Percentiles rank a stretch among this genome's conserved stretches.
Conservation (phyloP, 1,140 invertebrate species). For the Scaptodrosophila lebanonensis region DNA sequence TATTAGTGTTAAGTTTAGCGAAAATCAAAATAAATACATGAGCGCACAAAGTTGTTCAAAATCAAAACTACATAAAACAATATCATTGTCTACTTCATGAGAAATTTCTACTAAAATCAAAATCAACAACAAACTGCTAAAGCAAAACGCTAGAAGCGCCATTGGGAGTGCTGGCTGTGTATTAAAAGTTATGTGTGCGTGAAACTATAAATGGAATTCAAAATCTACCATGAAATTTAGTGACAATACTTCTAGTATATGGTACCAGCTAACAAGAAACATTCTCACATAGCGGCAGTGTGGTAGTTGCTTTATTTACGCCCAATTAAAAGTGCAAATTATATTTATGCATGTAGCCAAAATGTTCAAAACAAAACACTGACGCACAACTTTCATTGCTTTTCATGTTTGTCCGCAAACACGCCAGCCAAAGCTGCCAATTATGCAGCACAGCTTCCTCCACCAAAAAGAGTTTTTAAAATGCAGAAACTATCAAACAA, state of each 20-base stretch:
- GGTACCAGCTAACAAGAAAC: conserved; percentile 25
- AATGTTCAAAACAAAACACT: conserved; percentile 1
- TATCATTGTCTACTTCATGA: conserved; percentile 16
- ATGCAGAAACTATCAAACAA: too few relatives aligned
- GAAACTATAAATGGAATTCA: conserved; percentile 43
- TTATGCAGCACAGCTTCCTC: too few relatives aligned
- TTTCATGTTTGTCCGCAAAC: too few relatives aligned
- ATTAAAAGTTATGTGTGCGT: too few relatives aligned
- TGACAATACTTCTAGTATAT: conserved; percentile 36
- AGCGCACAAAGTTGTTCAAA: conserved; percentile 2
- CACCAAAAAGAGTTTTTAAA: too few relatives aligned
- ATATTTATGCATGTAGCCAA: conserved; percentile 25
- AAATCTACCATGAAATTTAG: conserved; percentile 33
- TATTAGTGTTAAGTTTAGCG: too few relatives aligned
- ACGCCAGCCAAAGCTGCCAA: too few relatives aligned
- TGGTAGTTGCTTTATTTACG: conserved; percentile 12
- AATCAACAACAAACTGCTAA: background rate
- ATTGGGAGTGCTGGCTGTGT: too few relatives aligned
- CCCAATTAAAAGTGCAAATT: conserved; percentile 58
- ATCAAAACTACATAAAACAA: conserved; percentile 23
- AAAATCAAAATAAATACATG: conserved; percentile 6
- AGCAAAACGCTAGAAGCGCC: too few relatives aligned
- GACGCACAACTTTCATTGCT: too few relatives aligned
- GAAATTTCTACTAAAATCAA: background rate
- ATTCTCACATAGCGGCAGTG: conserved; percentile 20